A percentile compares a stretch with the other conserved stretches of the same genome.
Conservation (phyloP, 2,888 invertebrate genomes). For the Mylabris sibirica region DNA sequence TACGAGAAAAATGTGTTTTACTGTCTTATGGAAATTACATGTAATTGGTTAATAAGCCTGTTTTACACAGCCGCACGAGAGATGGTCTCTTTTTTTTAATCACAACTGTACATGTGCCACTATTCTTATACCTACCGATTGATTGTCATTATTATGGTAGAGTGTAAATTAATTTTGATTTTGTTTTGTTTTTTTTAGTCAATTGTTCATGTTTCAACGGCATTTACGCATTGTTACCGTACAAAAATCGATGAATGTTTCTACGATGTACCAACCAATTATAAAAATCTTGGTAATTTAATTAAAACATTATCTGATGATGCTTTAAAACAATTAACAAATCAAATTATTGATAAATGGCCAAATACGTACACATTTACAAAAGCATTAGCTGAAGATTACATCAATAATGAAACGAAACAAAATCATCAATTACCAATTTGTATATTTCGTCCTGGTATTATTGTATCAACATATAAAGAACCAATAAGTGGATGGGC, state of each 20-base stretch:
- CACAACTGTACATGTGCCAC: too few species aligned
- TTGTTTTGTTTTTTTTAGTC: slow-evolving; percentile 15
- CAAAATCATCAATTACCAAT: slow-evolving; percentile 70
- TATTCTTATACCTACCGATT: too few species aligned
- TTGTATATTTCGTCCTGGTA: slow-evolving; percentile 82
- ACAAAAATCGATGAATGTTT: slow-evolving; percentile 20
- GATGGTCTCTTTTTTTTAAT: too few species aligned
- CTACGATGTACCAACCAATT: slow-evolving; percentile 8
- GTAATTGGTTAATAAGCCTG: too few species aligned
- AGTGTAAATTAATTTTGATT: too few species aligned
- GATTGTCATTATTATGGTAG: too few species aligned
- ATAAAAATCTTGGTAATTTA: slow-evolving; percentile 4
- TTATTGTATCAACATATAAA: slow-evolving; percentile 63
- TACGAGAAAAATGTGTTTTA: too few species aligned
- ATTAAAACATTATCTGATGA: background rate
- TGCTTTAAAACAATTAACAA: background rate
- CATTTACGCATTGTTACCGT: slow-evolving; percentile 18
- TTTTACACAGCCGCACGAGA: too few species aligned
- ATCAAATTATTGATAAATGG: slow-evolving; percentile 68
- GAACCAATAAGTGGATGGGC: slow-evolving; percentile 65
- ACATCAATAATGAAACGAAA: slow-evolving; percentile 69
- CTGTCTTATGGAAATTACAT: too few species aligned
- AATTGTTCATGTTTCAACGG: slow-evolving; percentile 18
- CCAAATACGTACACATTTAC: slow-evolving; percentile 90
- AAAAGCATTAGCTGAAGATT: slow-evolving; percentile 82